Percentiles rank a stretch among this genome's conserved stretches.
These are phyloP conservation scores for Anser brachyrhynchus DNA, from an alignment of 2,113 vertebrate genomes.

Conservation along the genomic window DNA sequence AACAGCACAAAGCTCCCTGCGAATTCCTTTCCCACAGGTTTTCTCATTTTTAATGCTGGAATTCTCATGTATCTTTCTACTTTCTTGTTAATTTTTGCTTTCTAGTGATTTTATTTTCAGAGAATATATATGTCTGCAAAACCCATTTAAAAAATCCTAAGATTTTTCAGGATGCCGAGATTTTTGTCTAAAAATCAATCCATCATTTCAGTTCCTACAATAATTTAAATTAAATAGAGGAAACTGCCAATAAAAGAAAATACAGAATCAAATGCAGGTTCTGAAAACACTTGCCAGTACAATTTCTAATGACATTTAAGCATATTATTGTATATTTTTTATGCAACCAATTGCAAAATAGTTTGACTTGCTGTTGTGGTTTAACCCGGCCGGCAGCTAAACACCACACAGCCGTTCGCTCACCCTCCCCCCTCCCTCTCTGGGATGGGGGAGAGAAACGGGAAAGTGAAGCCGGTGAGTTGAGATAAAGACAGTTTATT, in stretches of 20 bases:
- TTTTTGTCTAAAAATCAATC: neutral
- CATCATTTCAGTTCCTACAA: neutral
- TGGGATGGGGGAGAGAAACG: too few species aligned
- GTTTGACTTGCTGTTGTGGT: too few species aligned
- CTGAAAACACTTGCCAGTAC: neutral
- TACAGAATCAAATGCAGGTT: fast-evolving
- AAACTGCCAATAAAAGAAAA: neutral
- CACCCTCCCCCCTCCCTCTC: too few species aligned
- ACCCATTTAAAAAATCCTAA: neutral
- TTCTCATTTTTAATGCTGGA: neutral
- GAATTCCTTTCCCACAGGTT: too few species aligned
- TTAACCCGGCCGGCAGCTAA: too few species aligned
- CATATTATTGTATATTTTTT: fast-evolving
- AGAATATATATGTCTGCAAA: neutral
- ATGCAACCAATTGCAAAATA: too few species aligned
- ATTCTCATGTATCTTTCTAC: neutral
- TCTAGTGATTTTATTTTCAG: neutral
- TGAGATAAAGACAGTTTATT: too few species aligned
- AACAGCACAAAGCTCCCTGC: too few species aligned
- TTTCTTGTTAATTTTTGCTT: neutral
- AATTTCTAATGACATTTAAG: neutral
- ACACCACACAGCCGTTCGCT: too few species aligned
- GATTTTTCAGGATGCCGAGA: neutral
- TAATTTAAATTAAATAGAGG: neutral
- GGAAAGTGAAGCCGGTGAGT: too few species aligned